phyloP scores from a whole-genome alignment of 2,888 invertebrate genomes.

The Scaeva pyrastri region DNA sequence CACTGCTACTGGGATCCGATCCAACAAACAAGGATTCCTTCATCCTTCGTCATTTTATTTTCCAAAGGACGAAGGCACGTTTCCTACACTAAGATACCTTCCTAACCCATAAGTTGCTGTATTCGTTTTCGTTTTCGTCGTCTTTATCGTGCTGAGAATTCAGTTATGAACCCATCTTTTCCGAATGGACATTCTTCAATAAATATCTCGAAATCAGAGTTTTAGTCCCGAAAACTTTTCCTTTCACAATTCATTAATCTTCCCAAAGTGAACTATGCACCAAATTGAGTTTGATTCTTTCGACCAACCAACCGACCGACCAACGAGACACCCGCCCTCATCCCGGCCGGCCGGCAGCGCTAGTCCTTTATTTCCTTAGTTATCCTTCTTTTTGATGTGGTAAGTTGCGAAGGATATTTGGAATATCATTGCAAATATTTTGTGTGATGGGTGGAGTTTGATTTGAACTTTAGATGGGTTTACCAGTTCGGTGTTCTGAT shows the following conservation, averaged over 20 bases:
- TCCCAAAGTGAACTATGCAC: slow-evolving; percentile 59
- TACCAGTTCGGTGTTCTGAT: background rate
- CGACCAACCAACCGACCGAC: background rate
- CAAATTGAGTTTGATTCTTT: slow-evolving; percentile 40
- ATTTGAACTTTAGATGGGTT: slow-evolving; percentile 17
- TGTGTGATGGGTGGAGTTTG: background rate
- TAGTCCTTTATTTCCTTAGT: background rate
- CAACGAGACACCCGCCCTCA: background rate
- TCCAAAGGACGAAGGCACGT: slow-evolving; percentile 26
- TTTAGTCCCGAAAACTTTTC: slow-evolving; percentile 66
- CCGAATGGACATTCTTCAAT: slow-evolving; percentile 56
- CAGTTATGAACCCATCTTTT: slow-evolving; percentile 44
- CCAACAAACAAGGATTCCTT: slow-evolving; percentile 27
- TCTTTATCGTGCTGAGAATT: slow-evolving; percentile 49
- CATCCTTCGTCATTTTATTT: slow-evolving; percentile 38
- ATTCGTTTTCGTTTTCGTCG: background rate
- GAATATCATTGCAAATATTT: slow-evolving; percentile 26
- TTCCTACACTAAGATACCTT: slow-evolving; percentile 29
- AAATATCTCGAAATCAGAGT: slow-evolving; percentile 69
- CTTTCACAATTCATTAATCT: slow-evolving; percentile 74
- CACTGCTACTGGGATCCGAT: too few species aligned
- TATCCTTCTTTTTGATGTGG: slow-evolving; percentile 17
- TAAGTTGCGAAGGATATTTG: background rate
- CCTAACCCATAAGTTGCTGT: background rate
- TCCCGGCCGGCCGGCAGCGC: background rate